phyloP scores from a whole-genome alignment of 2,888 invertebrate genomes.

The Acanthoscelides obtectus region DNA sequence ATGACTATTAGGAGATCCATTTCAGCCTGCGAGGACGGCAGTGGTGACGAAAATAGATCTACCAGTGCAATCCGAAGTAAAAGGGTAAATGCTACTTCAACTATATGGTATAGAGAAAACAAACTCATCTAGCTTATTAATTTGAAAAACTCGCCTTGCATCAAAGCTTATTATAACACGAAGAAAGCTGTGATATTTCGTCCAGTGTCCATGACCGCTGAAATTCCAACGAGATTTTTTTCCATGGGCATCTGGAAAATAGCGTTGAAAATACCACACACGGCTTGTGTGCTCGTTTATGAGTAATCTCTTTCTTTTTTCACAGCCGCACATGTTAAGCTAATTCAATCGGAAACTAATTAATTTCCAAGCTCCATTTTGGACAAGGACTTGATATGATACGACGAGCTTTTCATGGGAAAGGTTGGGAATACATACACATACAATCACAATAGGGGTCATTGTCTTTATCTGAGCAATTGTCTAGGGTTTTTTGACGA shows the following conservation, averaged over 20 bases:
- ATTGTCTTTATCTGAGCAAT: neutral
- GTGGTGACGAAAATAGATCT: neutral
- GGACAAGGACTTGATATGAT: neutral
- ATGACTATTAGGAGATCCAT: neutral
- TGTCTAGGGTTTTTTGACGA: neutral
- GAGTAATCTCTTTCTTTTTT: neutral
- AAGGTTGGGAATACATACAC: neutral
- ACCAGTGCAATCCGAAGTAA: neutral
- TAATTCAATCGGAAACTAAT: neutral
- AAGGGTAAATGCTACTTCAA: too few species aligned
- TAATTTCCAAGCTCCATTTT: neutral
- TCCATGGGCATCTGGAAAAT: neutral
- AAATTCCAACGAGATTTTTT: too few species aligned
- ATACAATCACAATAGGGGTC: neutral
- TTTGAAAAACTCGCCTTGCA: too few species aligned
- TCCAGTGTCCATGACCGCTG: too few species aligned
- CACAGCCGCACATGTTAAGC: neutral
- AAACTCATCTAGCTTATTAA: too few species aligned
- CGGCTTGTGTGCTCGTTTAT: neutral
- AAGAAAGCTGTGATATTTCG: too few species aligned
- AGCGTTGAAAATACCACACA: neutral
- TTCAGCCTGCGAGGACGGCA: neutral
- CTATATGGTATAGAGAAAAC: too few species aligned
- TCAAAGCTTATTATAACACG: too few species aligned
- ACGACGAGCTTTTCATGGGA: neutral